Evolutionary conservation across 2,797 vertebrate species (phyloP).

Genomic region (Emydoidea blandingii): DNA sequence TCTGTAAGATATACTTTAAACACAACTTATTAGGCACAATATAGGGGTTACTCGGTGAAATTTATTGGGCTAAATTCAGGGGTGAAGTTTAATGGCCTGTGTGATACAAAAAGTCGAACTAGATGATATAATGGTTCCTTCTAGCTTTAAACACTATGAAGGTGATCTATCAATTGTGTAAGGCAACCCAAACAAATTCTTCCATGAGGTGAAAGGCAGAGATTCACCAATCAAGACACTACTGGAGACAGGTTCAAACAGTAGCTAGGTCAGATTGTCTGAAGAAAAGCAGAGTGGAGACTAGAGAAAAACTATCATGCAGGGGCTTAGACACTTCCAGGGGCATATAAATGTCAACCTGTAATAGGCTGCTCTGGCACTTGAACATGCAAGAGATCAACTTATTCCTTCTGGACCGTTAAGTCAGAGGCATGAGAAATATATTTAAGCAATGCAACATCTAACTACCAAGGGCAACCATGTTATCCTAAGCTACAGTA

Average conservation of each 20-base stretch:
- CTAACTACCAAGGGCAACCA: neutral
- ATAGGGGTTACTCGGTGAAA: neutral
- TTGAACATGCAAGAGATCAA: neutral
- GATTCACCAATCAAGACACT: neutral
- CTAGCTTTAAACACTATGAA: neutral
- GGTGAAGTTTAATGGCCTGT: neutral
- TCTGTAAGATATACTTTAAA: neutral
- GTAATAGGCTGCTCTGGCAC: neutral
- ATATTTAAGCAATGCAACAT: neutral
- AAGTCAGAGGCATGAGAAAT: neutral
- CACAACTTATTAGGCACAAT: neutral
- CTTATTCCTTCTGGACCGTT: neutral
- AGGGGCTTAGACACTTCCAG: neutral
- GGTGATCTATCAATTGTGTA: neutral
- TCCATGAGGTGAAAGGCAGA: neutral
- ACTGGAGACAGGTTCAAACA: neutral
- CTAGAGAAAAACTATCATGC: neutral
- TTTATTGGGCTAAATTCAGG: neutral
- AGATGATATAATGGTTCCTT: neutral
- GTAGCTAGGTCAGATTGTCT: neutral
- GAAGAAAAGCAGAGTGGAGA: neutral
- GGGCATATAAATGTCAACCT: neutral
- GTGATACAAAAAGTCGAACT: neutral
- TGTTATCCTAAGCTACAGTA: neutral
- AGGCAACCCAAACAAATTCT: neutral